Percentiles rank a stretch among this genome's conserved stretches.
These are phyloP conservation scores for Lycophotia porphyrea DNA, from an alignment of 2,888 invertebrate genomes.

Conservation along the genomic window DNA sequence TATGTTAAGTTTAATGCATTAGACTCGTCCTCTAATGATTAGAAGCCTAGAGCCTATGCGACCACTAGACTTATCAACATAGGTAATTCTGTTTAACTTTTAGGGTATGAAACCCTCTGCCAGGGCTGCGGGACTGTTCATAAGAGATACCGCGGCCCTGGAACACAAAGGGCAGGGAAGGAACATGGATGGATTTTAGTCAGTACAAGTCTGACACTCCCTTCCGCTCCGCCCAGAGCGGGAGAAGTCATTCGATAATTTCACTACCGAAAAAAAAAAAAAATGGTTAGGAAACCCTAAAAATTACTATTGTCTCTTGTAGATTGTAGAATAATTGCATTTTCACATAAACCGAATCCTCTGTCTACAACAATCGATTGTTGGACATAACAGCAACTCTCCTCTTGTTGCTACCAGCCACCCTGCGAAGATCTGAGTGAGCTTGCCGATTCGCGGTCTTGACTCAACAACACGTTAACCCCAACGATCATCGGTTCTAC, in stretches of 20 bases:
- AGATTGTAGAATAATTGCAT: background rate
- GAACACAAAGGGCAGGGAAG: too few relatives aligned
- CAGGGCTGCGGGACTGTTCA: too few relatives aligned
- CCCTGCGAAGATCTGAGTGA: background rate
- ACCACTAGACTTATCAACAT: background rate
- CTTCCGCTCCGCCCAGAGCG: too few relatives aligned
- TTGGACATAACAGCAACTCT: background rate
- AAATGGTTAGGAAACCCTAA: background rate
- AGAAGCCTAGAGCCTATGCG: background rate
- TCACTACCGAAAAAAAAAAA: too few relatives aligned
- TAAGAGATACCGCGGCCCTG: too few relatives aligned
- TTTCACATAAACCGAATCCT: background rate
- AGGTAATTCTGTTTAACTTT: background rate
- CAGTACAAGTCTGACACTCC: too few relatives aligned
- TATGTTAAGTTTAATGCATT: background rate
- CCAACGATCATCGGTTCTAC: background rate
- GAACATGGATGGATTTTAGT: too few relatives aligned
- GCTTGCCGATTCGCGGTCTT: background rate
- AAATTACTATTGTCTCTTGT: background rate
- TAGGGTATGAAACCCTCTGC: background rate
- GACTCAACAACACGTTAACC: background rate
- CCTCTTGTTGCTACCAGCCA: background rate
- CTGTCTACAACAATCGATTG: background rate
- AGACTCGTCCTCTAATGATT: background rate
- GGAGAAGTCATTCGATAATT: too few relatives aligned